A percentile compares a stretch with the other conserved stretches of the same genome.
phyloP scores from a whole-genome alignment of 2,113 vertebrate genomes.

The Saccopteryx bilineata region DNA sequence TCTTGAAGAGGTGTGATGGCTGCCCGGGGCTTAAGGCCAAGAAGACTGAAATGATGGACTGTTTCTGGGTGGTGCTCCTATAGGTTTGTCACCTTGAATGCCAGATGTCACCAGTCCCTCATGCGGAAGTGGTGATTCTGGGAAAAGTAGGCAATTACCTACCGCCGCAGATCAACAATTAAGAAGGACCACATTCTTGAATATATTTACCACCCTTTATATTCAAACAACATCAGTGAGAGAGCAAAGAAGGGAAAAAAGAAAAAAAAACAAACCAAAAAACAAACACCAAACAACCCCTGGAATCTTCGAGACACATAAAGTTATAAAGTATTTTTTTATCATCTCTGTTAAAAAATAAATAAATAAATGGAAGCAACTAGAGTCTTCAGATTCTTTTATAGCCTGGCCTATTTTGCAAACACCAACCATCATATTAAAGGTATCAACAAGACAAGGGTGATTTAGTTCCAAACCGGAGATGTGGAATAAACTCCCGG shows the following conservation, averaged over 20 bases:
- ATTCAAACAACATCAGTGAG: constrained; percentile 35
- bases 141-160: not conserved
- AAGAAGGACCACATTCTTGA: not conserved
- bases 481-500: constrained; percentile 48
- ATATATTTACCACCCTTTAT: constrained; percentile 23
- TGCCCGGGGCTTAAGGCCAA: constrained; percentile 58
- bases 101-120: not conserved
- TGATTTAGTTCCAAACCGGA: constrained; percentile 76
- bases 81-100: constrained; percentile 52
- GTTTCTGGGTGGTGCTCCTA: constrained; percentile 1
- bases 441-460: constrained; percentile 47
- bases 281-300: too few relatives aligned
- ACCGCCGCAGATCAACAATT: constrained; percentile 55
- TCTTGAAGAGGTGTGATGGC: constrained; percentile 69
- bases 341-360: constrained; percentile 44
- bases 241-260: not conserved
- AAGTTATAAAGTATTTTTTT: constrained; percentile 56
- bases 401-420: constrained; percentile 61
- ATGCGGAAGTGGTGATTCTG: not conserved
- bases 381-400: constrained; percentile 54
- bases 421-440: constrained; percentile 64
- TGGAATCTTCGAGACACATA: constrained; percentile 1
- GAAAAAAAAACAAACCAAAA: not conserved
- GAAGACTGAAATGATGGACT: constrained; percentile 42
- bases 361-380: constrained; percentile 21